Base-by-base conservation (phyloP, 2,797 vertebrate species). In the Valencia hispanica region DNA sequence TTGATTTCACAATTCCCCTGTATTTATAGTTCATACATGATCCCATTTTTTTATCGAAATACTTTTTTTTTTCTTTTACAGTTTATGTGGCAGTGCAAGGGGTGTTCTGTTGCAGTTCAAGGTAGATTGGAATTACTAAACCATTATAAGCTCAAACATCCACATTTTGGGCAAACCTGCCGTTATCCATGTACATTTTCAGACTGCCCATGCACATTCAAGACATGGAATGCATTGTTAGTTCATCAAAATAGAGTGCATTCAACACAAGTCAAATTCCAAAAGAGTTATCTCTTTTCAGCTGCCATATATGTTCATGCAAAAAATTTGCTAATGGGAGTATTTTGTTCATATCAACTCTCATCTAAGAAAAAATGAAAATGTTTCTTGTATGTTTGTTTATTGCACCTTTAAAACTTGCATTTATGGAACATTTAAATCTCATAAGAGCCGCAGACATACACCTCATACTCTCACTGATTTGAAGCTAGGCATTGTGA, bases 31-130 rank as follows among this genome's bases (percentile, higher is more conserved):
- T n/a, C n/a, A n/a, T n/a, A n/a, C n/a, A n/a, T n/a, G n/a, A n/a
- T n/a, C n/a, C n/a, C n/a, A n/a, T n/a, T n/a, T n/a, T n/a, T n/a
- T n/a, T n/a, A n/a, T n/a, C n/a, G n/a, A n/a, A n/a, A n/a, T n/a
- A n/a, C n/a, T n/a, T n/a, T n/a, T n/a, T 47, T 43, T 43, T 10
- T 43, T 10, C 10, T 43, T 43, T 43, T 43, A 4, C 10, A 43
- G 4, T 76, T 72, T 65, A 48, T 63, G 18, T 30, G 65, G 18
- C 68, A 69, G 27, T 68, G 55, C 9, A 59, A 59, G 27, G 55
- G 27, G 17, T 59, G 55, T 15, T 30, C 27, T 6, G n/a, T 30
- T 9, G 6, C 55, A 11, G 55, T 59, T 5, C 5, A 27, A 59
- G 11, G 55, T 59, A 59, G 55, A 14, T 27, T 11, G 2, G 27